phyloP scores from a whole-genome alignment of 1,140 invertebrate genomes.

The Drosophila setifemur region DNA sequence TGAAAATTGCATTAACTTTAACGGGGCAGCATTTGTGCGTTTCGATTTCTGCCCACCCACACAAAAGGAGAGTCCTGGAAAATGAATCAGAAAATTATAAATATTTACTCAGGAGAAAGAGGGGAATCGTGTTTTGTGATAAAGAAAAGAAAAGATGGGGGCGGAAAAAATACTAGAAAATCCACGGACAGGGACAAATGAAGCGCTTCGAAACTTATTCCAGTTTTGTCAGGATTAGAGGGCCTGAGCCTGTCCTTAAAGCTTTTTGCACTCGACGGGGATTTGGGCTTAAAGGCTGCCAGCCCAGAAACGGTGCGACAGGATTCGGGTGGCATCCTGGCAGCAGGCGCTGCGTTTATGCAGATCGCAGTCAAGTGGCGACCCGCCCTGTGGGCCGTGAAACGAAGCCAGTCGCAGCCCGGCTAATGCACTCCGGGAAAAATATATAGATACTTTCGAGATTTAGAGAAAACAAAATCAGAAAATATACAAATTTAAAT shows the following conservation, averaged over 20 bases:
- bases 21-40: conserved; percentile 42
- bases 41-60: conserved; percentile 32
- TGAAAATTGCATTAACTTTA: conserved; percentile 68
- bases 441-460: not conserved
- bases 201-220: conserved; percentile 35
- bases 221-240: conserved; percentile 48
- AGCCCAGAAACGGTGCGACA: not conserved
- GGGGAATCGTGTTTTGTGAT: not conserved
- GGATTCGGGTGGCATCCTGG: not conserved
- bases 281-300: conserved; percentile 37
- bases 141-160: not conserved
- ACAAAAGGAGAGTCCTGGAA: not conserved
- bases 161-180: not conserved
- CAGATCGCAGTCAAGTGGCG: conserved; percentile 74
- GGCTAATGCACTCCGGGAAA: not conserved
- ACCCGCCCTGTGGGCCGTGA: conserved; percentile 41
- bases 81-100: conserved; percentile 50
- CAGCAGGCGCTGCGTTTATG: conserved; percentile 60
- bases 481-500: too few relatives aligned
- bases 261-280: conserved; percentile 26
- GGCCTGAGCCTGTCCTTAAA: conserved; percentile 31
- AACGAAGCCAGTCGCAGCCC: conserved; percentile 61
- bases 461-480: too few relatives aligned
- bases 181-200: conserved; percentile 28
- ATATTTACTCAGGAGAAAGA: conserved; percentile 18